These are phyloP conservation scores for Salvelinus alpinus DNA, from an alignment of 2,113 vertebrate genomes.

Conservation along the genomic window DNA sequence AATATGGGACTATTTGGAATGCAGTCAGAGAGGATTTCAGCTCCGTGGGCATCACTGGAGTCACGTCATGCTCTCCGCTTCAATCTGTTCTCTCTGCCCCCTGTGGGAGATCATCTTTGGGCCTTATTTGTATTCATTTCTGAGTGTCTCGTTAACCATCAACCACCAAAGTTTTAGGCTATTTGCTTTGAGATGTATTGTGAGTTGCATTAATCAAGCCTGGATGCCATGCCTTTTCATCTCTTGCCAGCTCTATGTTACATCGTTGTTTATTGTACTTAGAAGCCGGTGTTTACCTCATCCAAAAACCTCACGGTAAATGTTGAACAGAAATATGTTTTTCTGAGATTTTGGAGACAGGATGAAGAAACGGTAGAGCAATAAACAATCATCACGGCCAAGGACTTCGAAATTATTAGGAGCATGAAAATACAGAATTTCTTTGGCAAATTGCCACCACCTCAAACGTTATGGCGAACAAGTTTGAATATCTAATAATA, in stretches of 20 bases:
- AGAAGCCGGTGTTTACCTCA: background rate
- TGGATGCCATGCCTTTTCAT: background rate
- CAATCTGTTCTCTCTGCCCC: background rate
- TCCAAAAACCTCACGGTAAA: background rate
- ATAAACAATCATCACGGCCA: background rate
- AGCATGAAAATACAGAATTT: background rate
- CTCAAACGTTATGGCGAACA: background rate
- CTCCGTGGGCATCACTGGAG: slow-evolving; percentile 7
- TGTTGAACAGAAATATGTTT: background rate
- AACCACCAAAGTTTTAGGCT: background rate
- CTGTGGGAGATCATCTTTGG: background rate
- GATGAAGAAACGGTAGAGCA: background rate
- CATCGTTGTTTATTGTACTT: background rate
- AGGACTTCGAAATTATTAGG: background rate
- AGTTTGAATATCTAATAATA: background rate
- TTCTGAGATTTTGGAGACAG: background rate
- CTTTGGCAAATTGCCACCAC: background rate
- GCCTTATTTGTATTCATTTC: background rate
- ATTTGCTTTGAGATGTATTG: background rate
- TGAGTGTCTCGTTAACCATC: background rate
- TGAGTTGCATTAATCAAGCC: background rate
- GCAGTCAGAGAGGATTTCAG: background rate
- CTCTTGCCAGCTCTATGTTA: background rate
- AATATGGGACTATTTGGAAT: too few species aligned
- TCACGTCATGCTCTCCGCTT: background rate